Percentiles rank a stretch among this genome's conserved stretches.
phyloP scores from a whole-genome alignment of 2,797 vertebrate genomes.

The Paguma larvata region DNA sequence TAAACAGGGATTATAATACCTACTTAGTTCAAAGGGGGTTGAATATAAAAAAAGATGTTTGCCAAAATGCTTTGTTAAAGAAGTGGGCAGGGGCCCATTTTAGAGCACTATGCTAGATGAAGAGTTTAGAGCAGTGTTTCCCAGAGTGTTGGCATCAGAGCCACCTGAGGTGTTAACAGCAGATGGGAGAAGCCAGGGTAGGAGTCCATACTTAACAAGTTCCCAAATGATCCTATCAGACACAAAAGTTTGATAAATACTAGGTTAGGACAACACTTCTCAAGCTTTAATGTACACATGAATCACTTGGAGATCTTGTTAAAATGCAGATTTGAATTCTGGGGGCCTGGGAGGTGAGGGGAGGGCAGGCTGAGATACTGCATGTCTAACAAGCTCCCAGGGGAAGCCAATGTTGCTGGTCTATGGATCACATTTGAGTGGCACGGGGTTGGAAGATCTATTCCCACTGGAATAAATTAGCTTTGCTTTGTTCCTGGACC shows the following conservation, averaged over 20 bases:
- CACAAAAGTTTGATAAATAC: conserved; percentile 18
- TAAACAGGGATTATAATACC: background rate
- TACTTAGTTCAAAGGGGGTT: background rate
- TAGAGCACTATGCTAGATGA: background rate
- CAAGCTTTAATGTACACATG: background rate
- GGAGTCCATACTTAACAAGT: conserved; percentile 46
- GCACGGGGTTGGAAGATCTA: background rate
- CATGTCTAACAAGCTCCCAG: conserved; percentile 7
- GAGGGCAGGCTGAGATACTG: background rate
- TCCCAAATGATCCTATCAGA: background rate
- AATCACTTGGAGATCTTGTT: conserved; percentile 7
- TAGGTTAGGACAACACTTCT: background rate
- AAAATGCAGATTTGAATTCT: background rate
- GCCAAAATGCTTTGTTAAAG: background rate
- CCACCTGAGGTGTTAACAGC: background rate
- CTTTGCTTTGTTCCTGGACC: conserved; percentile 1
- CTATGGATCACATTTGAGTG: background rate
- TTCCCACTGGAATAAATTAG: background rate
- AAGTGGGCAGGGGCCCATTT: background rate
- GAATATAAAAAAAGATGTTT: background rate
- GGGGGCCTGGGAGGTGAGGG: accelerated
- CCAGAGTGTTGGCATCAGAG: background rate
- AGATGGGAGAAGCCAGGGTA: background rate
- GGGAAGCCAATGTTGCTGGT: background rate
- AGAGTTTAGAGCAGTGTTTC: background rate